Percentiles rank a stretch among this genome's conserved stretches.
Evolutionary conservation across 2,888 invertebrate species (phyloP).

Genomic region (Cryptus viduatorius): DNA sequence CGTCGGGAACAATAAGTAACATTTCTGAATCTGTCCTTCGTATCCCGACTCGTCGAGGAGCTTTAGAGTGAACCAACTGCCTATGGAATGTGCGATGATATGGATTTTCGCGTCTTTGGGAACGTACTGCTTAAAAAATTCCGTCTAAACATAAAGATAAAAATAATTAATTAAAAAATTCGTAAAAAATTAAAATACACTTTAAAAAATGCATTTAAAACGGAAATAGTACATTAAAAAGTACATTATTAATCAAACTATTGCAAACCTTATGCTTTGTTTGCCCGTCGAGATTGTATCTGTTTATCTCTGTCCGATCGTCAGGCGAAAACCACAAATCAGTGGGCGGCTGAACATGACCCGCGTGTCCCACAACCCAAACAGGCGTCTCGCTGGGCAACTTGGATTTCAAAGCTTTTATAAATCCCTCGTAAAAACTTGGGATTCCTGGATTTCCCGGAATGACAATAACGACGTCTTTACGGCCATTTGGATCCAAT

Average conservation of each 20-base stretch:
- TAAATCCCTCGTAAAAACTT: constrained; percentile 92
- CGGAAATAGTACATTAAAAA: background rate
- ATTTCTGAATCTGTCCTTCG: constrained; percentile 87
- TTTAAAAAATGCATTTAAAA: too few species aligned
- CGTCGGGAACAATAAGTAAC: constrained; percentile 94
- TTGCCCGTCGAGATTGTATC: constrained; percentile 93
- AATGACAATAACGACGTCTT: constrained; percentile 90
- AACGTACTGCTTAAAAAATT: constrained; percentile 91
- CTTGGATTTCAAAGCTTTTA: constrained; percentile 88
- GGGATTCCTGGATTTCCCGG: constrained; percentile 96
- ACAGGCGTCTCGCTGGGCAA: constrained; percentile 89
- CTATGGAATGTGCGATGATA: constrained; percentile 96
- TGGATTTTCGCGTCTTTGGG: constrained; percentile 91
- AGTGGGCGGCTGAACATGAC: constrained; percentile 90
- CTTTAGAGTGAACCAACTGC: constrained; percentile 93
- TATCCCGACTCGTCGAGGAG: constrained; percentile 88
- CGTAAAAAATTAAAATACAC: too few species aligned
- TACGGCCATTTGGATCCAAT: constrained; percentile 85
- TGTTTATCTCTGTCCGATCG: constrained; percentile 83
- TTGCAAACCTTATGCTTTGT: constrained; percentile 89
- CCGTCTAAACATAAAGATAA: constrained; percentile 82
- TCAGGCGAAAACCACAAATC: constrained; percentile 83
- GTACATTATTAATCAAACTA: background rate
- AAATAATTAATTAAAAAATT: background rate
- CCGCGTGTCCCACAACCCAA: constrained; percentile 93